Base-by-base conservation (phyloP, 64 coral and sea anemone species). In the Acropora yongei region DNA sequence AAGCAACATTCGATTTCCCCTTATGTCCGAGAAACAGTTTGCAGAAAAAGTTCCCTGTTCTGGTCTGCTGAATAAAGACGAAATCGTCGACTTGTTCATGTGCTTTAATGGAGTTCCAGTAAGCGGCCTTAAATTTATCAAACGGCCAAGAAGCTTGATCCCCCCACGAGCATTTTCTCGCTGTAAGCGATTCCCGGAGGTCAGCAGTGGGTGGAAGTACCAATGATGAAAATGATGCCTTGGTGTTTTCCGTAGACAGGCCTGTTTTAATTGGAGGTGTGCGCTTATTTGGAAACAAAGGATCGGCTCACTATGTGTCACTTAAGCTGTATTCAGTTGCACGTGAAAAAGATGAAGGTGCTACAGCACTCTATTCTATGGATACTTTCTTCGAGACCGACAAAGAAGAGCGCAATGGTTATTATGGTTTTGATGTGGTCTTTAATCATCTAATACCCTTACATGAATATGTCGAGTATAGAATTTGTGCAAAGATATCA, bases 21-120 rank as follows among this genome's bases (percentile, higher is more conserved):
- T 95, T 42, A 91, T 86, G 84, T 39, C 74, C 1, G 83, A 87
- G 20, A 58, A 73, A 3, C 20, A 90, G 60, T 90, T 90, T 80
- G 88, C 76, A 65, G 55, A 71, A 47, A 71, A 49, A 12, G 60
- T 78, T 0, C 76, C 88, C 16, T 2, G n/a, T 20, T 85, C 82
- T 71, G 82, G 82, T 10, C 82, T 85, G 1, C 61, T 85, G 3
- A 11, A 44, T 13, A 85, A 85, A n/a, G 82, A 85, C 43, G 82
- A 85, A n/a, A 48, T 85, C 44, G 71, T 85, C 8, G 63, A 85
- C 5, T 20, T 85, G 44, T 85, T 85, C 46, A 71, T 85, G 63
- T 85, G 44, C 42, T 85, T 69, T 19, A 85, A 61, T 45, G 66
- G 57, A 19, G 82, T 85, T 2, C 20, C 82, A n/a, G 19, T 85